Base-by-base conservation (phyloP, 2,797 vertebrate genomes). In the Syngnathus acus region DNA sequence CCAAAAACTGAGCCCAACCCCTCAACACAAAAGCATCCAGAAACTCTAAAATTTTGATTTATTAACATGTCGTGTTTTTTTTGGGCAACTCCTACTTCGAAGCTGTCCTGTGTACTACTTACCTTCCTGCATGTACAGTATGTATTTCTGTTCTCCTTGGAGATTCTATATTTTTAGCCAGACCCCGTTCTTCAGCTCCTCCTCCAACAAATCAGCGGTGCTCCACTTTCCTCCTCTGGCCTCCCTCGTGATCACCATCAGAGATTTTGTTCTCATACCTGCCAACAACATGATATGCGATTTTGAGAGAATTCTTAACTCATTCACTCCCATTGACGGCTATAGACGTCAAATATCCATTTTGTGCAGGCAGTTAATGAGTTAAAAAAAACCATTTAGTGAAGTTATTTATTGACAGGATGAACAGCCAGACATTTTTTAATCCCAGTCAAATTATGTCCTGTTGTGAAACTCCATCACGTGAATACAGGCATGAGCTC, bases 101-200 rank as follows among this genome's bases (percentile, higher is more conserved):
- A 21, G 9, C 19, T 21, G n/a, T 10, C 50, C n/a, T 68, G 63
- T 65, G 59, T 68, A 50, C 57, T 16, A 57, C 61, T 72, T 70
- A 21, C 19, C 70, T 66, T 62, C 23, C 71, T 71, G 67, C 61
- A 73, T 76, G 84, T 82, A 58, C 55, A 58, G 55, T 58, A 83
- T 88, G 86, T 90, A 90, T 90, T 91, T 89, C 80, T 83, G 86
- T 83, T 86, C 89, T 91, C 91, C 91, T 91, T 85, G 65, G 91
- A 92, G 91, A 92, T 87, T 9, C 68, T 76, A 82, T 92, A 92
- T 92, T 92, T 92, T 91, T 92, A 92, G 90, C 83, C 72, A 86
- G 88, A 79, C 90, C 88, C 86, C 79, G 79, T 90, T 91, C 81
- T 7, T 11, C 70, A 53, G 64, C 86, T 85, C 82, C 80, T 87